Evolutionary conservation across 1,140 invertebrate genomes (phyloP).

Genomic region (Lysiphlebus fabarum): DNA sequence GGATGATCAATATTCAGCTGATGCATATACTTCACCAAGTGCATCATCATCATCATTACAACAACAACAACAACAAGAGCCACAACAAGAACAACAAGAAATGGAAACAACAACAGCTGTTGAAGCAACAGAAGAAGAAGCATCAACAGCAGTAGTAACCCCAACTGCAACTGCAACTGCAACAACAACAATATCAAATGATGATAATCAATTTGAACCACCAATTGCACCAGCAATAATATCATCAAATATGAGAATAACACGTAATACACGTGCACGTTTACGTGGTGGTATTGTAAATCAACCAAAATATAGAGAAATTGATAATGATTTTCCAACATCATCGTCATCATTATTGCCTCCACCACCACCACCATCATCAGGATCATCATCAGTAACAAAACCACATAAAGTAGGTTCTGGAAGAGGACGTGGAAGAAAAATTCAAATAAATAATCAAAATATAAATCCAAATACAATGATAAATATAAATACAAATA

Average conservation of each 20-base stretch:
- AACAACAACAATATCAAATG: constrained; percentile 28
- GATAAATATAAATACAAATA: too few species aligned
- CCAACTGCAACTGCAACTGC: constrained; percentile 47
- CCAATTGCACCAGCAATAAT: constrained; percentile 47
- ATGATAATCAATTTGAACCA: constrained; percentile 45
- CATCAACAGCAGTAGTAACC: constrained; percentile 46
- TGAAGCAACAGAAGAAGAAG: too few species aligned
- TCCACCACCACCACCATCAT: too few species aligned
- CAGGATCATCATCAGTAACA: constrained; percentile 4
- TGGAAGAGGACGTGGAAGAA: constrained; percentile 50
- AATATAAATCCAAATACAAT: too few species aligned
- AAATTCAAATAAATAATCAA: constrained; percentile 29
- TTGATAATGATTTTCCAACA: constrained; percentile 47
- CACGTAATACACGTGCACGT: constrained; percentile 52
- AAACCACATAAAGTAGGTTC: constrained; percentile 34
- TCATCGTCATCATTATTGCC: constrained; percentile 7
- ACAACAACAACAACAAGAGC: constrained; percentile 32
- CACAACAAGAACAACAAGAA: constrained; percentile 5
- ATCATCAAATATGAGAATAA: constrained; percentile 54
- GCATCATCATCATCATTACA: constrained; percentile 50
- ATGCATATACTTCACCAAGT: constrained; percentile 47
- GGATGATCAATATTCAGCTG: constrained; percentile 38
- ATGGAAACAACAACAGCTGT: not conserved
- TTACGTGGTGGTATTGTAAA: constrained; percentile 48
- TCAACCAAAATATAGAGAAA: constrained; percentile 52